Evolutionary conservation across 1,140 invertebrate genomes (phyloP), one percentile per base, ranked within the genome.

Genomic region (Papilio polyxenes): DNA sequence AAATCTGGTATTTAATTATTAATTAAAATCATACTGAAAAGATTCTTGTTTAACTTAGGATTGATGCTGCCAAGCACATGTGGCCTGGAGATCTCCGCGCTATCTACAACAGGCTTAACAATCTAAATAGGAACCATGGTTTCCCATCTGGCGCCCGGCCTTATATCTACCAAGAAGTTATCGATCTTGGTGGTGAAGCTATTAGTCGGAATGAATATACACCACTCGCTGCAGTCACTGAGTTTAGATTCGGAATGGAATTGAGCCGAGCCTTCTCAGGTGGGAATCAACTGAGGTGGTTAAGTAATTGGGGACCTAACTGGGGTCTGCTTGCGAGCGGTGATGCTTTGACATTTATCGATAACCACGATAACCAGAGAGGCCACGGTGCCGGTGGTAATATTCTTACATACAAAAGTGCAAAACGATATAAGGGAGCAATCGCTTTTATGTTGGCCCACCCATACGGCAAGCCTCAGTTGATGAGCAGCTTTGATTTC

Each of bases 371-470:
- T 81, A 96, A 95, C 83, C 95, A 96, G 84, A 88, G 95, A 86
- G 96, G 95, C 15, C 95, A 96, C 83, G 95, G 95, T 53, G 95
- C 94, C 75, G 95, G 95, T 82, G 95, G 95, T 37, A 85, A 91
- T 40, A 95, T 97, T 72, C 86, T 97, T 1, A 97, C 96, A 0
- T 95, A 96, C 88, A 96, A 96, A 85, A 87, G 92, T 15, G 37
- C 95, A 0, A 95, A 95, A 82, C 88, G 93, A n/a, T 97, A 97
- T 89, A 97, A 97, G 81, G 92, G 83, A 92, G 97, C 97, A 1
- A 95, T 96, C 8, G 97, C 96, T 1, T 98, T 98, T 88, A 98
- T 98, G 97, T 95, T 98, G 85, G 97, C 97, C 0, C 97, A 97
- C 95, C 96, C 97, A 0, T 98, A 98, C 88, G 97, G 97, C 2